Evolutionary conservation across 2,797 vertebrate genomes (phyloP).

Genomic region (Melanotaenia nigrans): DNA sequence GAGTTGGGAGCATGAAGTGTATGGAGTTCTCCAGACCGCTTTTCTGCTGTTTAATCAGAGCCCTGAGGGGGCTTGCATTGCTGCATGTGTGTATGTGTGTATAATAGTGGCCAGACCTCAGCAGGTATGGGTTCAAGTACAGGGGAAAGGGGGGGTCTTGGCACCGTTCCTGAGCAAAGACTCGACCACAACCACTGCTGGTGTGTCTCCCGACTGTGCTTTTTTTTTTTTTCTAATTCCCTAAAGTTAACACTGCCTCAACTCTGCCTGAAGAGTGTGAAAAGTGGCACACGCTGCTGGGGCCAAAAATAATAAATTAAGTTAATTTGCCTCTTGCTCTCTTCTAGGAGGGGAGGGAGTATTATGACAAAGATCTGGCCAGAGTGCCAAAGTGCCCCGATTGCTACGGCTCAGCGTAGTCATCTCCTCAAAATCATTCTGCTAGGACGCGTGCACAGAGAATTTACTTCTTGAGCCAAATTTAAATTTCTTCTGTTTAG

Average conservation of each 20-base stretch:
- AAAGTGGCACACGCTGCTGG: conserved; percentile 55
- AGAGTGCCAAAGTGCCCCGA: conserved; percentile 54
- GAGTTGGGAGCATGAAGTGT: conserved; percentile 50
- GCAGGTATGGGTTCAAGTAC: conserved; percentile 72
- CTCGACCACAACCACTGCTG: conserved; percentile 46
- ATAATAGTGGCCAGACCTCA: conserved; percentile 69
- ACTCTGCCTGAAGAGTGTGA: conserved; percentile 56
- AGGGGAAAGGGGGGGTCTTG: conserved; percentile 41
- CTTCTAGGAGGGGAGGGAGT: conserved; percentile 36
- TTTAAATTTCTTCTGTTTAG: not conserved
- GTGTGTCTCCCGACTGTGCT: conserved; percentile 29
- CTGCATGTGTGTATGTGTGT: conserved; percentile 49
- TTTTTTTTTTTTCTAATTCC: conserved; percentile 57
- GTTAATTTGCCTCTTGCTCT: conserved; percentile 71
- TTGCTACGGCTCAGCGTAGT: conserved; percentile 51
- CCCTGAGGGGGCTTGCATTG: conserved; percentile 59
- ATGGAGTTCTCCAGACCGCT: conserved; percentile 33
- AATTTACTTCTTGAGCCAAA: conserved; percentile 22
- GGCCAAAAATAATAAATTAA: conserved; percentile 83
- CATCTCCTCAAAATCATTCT: conserved; percentile 59
- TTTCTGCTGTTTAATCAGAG: conserved; percentile 56
- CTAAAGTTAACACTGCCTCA: conserved; percentile 57
- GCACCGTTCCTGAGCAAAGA: conserved; percentile 66
- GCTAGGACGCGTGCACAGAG: conserved; percentile 12
- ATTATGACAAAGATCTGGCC: conserved; percentile 57